Evolutionary conservation across 2,888 invertebrate species (phyloP).

Genomic region (Mactromeris polynyma): DNA sequence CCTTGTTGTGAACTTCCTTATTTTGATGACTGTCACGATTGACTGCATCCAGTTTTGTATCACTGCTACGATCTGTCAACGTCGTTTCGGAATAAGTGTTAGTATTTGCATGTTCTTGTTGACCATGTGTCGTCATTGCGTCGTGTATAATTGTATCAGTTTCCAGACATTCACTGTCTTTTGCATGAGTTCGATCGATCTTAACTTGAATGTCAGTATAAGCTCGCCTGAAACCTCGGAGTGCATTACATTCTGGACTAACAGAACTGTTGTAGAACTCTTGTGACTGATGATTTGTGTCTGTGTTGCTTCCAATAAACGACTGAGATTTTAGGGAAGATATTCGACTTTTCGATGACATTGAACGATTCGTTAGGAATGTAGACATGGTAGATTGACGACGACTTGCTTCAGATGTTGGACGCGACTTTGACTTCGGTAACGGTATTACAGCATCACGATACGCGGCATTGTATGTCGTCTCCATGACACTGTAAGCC

Average conservation of each 20-base stretch:
- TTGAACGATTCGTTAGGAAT: slow-evolving; percentile 4
- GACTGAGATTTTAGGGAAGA: slow-evolving; percentile 24
- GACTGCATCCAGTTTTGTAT: neutral
- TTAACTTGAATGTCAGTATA: neutral
- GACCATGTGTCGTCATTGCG: neutral
- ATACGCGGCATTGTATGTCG: slow-evolving; percentile 75
- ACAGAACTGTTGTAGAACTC: neutral
- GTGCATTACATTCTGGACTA: slow-evolving; percentile 12
- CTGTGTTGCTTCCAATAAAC: neutral
- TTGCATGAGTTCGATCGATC: neutral
- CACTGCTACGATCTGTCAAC: neutral
- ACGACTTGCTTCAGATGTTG: slow-evolving; percentile 14
- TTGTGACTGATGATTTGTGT: neutral
- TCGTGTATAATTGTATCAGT: neutral
- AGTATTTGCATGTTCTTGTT: neutral
- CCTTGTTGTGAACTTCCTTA: neutral
- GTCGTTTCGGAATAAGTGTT: neutral
- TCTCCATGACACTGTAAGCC: slow-evolving; percentile 73
- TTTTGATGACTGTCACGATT: neutral
- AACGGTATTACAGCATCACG: slow-evolving; percentile 62
- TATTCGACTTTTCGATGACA: slow-evolving; percentile 37
- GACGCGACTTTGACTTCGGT: slow-evolving; percentile 26
- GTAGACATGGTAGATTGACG: slow-evolving; percentile 14
- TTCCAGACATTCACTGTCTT: neutral
- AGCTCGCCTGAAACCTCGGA: neutral